Conservation (phyloP, 2,113 vertebrate species). For the Eulemur rufifrons region DNA sequence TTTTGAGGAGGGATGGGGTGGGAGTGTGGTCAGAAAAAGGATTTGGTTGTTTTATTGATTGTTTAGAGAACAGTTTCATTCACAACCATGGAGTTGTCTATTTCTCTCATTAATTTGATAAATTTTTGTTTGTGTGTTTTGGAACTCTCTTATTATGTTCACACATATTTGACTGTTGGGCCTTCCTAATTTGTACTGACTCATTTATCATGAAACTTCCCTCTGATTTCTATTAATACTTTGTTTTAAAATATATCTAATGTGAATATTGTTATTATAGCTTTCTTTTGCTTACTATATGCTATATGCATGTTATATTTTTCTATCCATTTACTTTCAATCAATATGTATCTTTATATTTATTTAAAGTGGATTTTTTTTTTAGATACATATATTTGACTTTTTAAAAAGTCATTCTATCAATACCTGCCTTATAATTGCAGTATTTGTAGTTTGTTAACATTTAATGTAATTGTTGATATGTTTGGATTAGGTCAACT, state of each 20-base stretch:
- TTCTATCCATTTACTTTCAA: not conserved
- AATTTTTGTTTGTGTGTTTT: not conserved
- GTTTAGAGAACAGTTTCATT: not conserved
- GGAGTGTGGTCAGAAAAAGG: not conserved
- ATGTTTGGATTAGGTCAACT: not conserved
- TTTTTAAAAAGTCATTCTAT: not conserved
- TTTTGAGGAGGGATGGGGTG: no score
- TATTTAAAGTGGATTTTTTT: not conserved
- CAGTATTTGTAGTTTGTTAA: not conserved
- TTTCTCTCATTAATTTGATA: not conserved
- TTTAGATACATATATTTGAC: not conserved
- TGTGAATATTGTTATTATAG: not conserved
- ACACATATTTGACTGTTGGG: not conserved
- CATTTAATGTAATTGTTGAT: not conserved
- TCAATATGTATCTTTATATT: not conserved
- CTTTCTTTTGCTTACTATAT: not conserved
- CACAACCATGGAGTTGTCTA: not conserved
- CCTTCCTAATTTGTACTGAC: not conserved
- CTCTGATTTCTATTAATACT: not conserved
- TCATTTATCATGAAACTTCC: not conserved
- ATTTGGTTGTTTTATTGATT: not conserved
- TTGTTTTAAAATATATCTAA: not conserved
- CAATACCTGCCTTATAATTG: not conserved
- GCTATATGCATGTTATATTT: not conserved
- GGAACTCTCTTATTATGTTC: not conserved